These are phyloP conservation scores for Saccostrea cuccullata DNA, from an alignment of 1,140 invertebrate species.

Conservation along the genomic window DNA sequence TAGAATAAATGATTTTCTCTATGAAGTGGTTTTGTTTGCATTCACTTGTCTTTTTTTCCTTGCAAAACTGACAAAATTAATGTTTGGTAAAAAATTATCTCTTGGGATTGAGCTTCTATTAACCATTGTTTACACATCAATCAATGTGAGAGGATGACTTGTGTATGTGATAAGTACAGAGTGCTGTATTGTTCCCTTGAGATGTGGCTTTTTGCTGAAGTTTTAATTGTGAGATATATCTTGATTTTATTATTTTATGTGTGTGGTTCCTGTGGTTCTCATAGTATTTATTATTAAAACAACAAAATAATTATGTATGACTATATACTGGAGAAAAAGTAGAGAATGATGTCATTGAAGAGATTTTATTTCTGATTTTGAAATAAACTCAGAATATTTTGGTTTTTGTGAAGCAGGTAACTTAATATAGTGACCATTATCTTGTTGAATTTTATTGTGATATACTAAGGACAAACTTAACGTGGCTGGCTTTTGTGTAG, in stretches of 20 bases:
- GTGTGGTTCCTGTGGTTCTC: background rate
- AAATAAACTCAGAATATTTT: background rate
- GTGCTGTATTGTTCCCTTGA: too few relatives aligned
- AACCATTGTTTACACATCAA: slow-evolving; percentile 2
- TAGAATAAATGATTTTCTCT: background rate
- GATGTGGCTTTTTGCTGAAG: too few relatives aligned
- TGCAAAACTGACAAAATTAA: too few relatives aligned
- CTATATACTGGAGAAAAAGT: too few relatives aligned
- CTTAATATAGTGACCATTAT: background rate
- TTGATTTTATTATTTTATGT: slow-evolving; percentile 23
- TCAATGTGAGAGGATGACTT: background rate
- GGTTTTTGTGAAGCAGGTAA: slow-evolving; percentile 6
- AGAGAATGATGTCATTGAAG: too few relatives aligned
- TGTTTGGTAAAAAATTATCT: background rate
- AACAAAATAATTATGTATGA: too few relatives aligned
- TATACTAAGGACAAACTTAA: background rate
- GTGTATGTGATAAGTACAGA: too few relatives aligned
- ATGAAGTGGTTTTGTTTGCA: background rate
- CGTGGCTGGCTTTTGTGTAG: too few relatives aligned
- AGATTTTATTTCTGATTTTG: too few relatives aligned
- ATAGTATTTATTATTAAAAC: background rate
- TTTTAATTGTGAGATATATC: too few relatives aligned
- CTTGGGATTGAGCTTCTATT: background rate
- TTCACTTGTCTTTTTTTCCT: too few relatives aligned
- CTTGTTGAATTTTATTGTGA: background rate